Percentiles rank a stretch among this genome's conserved stretches.
Evolutionary conservation across 2,888 invertebrate species (phyloP).

Genomic region (Platypus cylindrus): DNA sequence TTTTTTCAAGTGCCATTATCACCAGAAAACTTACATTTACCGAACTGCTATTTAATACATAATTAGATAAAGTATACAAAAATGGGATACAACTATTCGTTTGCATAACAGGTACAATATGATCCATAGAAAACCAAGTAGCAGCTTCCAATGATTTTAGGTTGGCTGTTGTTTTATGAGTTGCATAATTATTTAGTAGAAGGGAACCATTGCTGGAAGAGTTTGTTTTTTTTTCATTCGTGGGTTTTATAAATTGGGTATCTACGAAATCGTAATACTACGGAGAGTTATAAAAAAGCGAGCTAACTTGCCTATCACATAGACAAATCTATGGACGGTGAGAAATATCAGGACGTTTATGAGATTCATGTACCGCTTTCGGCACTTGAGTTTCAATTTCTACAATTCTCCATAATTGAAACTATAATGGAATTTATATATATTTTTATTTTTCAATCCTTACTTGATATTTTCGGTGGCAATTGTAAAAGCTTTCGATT

Average conservation of each 20-base stretch:
- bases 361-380: no score
- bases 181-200: slow-evolving; percentile 34
- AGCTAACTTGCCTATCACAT: no score
- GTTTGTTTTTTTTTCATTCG: no score
- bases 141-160: slow-evolving; percentile 35
- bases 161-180: slow-evolving; percentile 34
- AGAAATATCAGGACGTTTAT: no score
- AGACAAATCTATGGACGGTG: no score
- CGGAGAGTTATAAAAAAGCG: no score
- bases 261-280: no score
- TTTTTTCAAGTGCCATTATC: neutral
- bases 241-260: no score
- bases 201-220: slow-evolving; percentile 36
- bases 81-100: slow-evolving; percentile 37
- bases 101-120: slow-evolving; percentile 37
- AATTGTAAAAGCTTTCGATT: slow-evolving; percentile 37
- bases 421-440: no score
- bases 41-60: slow-evolving; percentile 20
- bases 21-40: slow-evolving; percentile 19
- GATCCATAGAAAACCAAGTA: slow-evolving; percentile 35
- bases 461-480: slow-evolving; percentile 35
- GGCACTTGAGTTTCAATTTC: no score
- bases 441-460: no score
- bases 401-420: no score
- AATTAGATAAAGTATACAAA: slow-evolving; percentile 28